Conservation (phyloP, 2,888 invertebrate genomes). For the Drosophila merina region DNA sequence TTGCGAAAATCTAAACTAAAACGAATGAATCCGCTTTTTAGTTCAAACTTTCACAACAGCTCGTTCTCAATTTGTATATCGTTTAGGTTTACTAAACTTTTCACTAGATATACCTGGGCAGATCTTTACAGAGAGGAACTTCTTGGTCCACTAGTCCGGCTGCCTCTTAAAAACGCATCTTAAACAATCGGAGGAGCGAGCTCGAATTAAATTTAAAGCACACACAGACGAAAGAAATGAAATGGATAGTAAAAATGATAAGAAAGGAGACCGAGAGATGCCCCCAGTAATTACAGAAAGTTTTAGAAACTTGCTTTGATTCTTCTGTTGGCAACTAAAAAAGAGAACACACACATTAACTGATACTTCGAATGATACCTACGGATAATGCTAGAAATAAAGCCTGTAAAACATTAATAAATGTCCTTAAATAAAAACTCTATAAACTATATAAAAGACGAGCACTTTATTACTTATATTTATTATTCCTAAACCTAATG, state of each 20-base stretch:
- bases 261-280: background rate
- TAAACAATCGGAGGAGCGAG: conserved; percentile 18
- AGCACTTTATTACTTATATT: background rate
- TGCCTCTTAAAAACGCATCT: background rate
- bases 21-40: too few relatives aligned
- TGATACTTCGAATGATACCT: conserved; percentile 17
- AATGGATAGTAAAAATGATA: background rate
- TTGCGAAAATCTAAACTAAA: too few relatives aligned
- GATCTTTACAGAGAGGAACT: background rate
- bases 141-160: conserved; percentile 25
- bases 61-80: too few relatives aligned
- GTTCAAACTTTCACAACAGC: too few relatives aligned
- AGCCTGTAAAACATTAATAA: conserved; percentile 35
- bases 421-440: conserved; percentile 25
- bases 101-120: too few relatives aligned
- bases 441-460: conserved; percentile 4
- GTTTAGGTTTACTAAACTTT: too few relatives aligned
- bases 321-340: conserved; percentile 23
- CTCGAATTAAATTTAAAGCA: conserved; percentile 15
- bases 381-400: conserved; percentile 15
- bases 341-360: conserved; percentile 12
- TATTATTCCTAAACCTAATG: too few relatives aligned
- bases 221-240: background rate
- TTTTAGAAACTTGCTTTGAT: conserved; percentile 32
- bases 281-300: conserved; percentile 12